Conservation (phyloP, 2,888 invertebrate genomes). For the Ophonus ardosiacus region DNA sequence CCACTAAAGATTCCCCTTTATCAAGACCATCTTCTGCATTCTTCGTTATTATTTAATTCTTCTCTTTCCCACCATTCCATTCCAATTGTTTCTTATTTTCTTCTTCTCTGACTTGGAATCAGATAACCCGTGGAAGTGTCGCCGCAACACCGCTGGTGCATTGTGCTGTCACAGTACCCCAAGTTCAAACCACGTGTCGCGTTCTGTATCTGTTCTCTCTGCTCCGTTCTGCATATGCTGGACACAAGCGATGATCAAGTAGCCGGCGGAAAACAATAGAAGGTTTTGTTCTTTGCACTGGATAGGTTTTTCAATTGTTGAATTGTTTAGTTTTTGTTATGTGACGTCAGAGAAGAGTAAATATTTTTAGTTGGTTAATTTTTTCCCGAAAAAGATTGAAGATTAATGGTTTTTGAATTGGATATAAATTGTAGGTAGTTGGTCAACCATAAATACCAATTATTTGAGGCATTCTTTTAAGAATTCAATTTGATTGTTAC, state of each 20-base stretch:
- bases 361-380: not conserved
- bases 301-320: not conserved
- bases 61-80: constrained; percentile 69
- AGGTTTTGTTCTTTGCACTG: constrained; percentile 13
- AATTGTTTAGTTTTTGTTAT: not conserved
- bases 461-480: not conserved
- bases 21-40: too few relatives aligned
- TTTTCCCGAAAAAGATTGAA: not conserved
- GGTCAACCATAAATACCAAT: not conserved
- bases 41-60: constrained; percentile 69
- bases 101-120: constrained; percentile 8
- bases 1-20: too few relatives aligned
- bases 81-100: constrained; percentile 64
- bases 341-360: not conserved
- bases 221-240: constrained; percentile 32
- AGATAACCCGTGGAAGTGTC: not conserved
- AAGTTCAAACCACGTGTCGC: not conserved
- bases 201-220: not conserved
- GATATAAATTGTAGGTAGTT: not conserved
- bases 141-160: not conserved
- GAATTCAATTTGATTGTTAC: not conserved
- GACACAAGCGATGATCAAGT: constrained; percentile 2
- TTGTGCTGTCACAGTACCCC: not conserved
- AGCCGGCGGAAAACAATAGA: constrained; percentile 15
- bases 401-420: not conserved